Conservation (phyloP, 2,113 vertebrate genomes). For the Xiphophorus couchianus region DNA sequence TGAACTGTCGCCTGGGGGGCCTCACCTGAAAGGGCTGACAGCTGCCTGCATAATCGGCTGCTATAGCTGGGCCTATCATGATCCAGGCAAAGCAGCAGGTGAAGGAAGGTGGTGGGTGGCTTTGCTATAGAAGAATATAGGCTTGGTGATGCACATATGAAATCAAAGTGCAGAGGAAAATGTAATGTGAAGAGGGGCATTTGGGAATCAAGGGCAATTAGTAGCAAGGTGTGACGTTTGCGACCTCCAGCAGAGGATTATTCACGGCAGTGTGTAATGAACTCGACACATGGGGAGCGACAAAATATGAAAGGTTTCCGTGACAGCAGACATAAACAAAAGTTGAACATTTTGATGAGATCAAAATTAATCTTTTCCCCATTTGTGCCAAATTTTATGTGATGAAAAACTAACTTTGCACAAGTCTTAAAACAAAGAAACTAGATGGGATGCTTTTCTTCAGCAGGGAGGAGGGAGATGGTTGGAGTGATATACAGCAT, state of each 20-base stretch:
- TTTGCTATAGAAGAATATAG: conserved; percentile 32
- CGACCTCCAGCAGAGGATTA: not conserved
- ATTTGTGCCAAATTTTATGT: too few species aligned
- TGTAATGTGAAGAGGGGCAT: not conserved
- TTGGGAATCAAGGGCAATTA: conserved; percentile 5
- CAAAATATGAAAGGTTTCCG: too few species aligned
- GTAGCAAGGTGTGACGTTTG: not conserved
- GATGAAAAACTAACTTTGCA: too few species aligned
- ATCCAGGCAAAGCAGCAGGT: not conserved
- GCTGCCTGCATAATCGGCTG: conserved; percentile 79
- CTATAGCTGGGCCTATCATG: conserved; percentile 41
- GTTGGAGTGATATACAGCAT: too few species aligned
- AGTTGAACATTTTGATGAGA: too few species aligned
- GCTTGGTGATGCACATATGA: conserved; percentile 38
- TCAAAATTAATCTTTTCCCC: too few species aligned
- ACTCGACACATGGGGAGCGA: too few species aligned
- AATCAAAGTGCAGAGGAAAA: conserved; percentile 13
- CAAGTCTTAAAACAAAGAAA: too few species aligned
- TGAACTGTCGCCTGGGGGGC: conserved; percentile 80
- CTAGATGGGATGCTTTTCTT: too few species aligned
- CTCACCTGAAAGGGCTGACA: conserved; percentile 81
- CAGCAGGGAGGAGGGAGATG: too few species aligned
- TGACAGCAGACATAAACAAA: too few species aligned
- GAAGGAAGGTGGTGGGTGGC: conserved; percentile 34
- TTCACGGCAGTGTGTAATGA: too few species aligned